Conservation (phyloP, 2,113 vertebrate genomes). For the Chlorodrepanis virens region DNA sequence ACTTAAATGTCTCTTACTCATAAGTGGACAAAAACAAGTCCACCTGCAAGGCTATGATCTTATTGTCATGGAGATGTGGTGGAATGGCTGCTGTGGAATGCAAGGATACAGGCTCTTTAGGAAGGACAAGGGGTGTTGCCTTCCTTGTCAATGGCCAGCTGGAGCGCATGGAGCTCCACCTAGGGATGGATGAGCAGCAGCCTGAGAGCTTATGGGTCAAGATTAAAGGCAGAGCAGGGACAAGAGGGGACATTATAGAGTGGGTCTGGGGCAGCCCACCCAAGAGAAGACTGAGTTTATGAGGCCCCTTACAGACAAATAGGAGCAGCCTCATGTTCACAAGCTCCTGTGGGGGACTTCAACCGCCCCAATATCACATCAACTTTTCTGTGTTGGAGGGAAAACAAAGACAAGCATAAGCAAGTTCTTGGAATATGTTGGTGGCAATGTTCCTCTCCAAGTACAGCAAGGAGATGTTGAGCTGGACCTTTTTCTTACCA, state of each 20-base stretch:
- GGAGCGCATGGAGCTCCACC: not conserved
- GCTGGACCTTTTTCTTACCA: not conserved
- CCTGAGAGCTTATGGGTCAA: not conserved
- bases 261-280: no score
- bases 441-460: not conserved
- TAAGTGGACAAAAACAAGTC: rapidly evolving
- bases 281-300: not conserved
- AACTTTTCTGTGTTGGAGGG: not conserved
- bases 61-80: not conserved
- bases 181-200: not conserved
- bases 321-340: not conserved
- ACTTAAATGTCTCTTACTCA: not conserved
- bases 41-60: not conserved
- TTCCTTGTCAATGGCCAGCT: not conserved
- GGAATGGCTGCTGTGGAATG: not conserved
- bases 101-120: not conserved
- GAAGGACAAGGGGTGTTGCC: not conserved
- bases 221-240: not conserved
- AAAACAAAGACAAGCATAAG: not conserved
- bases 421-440: not conserved
- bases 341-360: not conserved
- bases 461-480: not conserved
- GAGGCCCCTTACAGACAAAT: not conserved
- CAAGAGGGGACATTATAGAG: no score
- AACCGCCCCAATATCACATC: no score